phyloP scores from a whole-genome alignment of 2,113 vertebrate species.

The Gadus chalcogrammus region DNA sequence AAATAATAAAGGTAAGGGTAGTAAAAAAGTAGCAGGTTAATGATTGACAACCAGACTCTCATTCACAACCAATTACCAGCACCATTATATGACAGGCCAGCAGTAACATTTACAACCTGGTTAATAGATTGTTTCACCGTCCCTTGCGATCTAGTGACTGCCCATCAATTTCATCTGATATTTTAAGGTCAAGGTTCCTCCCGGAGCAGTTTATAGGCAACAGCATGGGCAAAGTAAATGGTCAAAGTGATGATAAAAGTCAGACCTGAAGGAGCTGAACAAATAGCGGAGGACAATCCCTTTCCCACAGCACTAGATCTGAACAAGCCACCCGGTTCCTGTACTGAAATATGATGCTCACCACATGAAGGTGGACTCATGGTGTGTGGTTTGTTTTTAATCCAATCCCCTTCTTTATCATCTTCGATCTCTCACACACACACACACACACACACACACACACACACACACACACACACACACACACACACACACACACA shows the following conservation, averaged over 20 bases:
- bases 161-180: conserved; percentile 27
- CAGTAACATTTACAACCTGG: conserved; percentile 17
- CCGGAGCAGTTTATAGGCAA: conserved; percentile 2
- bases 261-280: neutral
- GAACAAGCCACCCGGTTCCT: neutral
- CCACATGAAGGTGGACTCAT: too few species aligned
- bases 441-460: too few species aligned
- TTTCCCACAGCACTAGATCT: conserved; percentile 1
- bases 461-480: too few species aligned
- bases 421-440: too few species aligned
- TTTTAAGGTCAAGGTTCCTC: neutral
- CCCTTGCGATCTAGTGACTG: conserved; percentile 7
- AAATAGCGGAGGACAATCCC: neutral
- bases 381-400: too few species aligned
- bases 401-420: too few species aligned
- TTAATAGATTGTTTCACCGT: conserved; percentile 20
- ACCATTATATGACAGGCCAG: neutral
- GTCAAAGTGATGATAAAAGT: neutral
- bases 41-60: conserved; percentile 31
- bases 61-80: conserved; percentile 1
- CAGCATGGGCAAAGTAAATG: neutral
- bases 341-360: neutral
- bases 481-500: too few species aligned
- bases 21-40: conserved; percentile 23
- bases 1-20: conserved; percentile 1